Evolutionary conservation across 1,140 invertebrate genomes (phyloP), one percentile per base, ranked within the genome.

Genomic region (Laodelphax striatellus): DNA sequence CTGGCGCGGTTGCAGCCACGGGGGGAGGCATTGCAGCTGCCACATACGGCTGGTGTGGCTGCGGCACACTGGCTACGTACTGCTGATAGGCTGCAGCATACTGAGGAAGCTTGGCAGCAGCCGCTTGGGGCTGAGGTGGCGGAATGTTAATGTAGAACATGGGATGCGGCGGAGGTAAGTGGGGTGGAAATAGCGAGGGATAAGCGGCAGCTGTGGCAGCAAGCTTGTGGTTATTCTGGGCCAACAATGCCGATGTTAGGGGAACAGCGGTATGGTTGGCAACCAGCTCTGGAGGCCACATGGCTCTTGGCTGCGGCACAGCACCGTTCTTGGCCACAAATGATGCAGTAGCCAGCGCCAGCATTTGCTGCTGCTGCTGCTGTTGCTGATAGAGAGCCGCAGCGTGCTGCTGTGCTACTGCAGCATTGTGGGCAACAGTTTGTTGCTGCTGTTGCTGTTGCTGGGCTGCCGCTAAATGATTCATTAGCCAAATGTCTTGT

Each of bases 401-500:
- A 19, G 46, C 34, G 11, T 38, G 34, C 28, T 58, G 55, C 9
- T 50, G 46, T 42, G 57, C 34, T 2, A 56, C 41, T 16, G 55
- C 41, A n/a, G 34, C 42, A 16, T 24, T 13, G 21, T 58, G 16
- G 41, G 24, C 34, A 38, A 38, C 34, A 38, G 53, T 44, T 50
- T 52, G 55, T 28, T 43, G 38, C 8, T 59, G 55, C 42, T 62
- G 56, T 24, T 57, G 60, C 38, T 55, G 28, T 52, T 55, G 44
- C 41, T 57, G 58, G 16, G 62, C 44, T 13, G 53, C 41, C 11
- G 54, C 28, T 14, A 56, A 31, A 8, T 60, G 58, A 38, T 61
- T 61, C 28, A 63, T 59, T 2, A 63, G 17, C 62, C 62, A 63
- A 9, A 57, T 50, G 31, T 63, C 62, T 41, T 60, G 56, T 5